Base-by-base conservation (phyloP, 2,888 invertebrate genomes). In the Leptinotarsa tumamoca region DNA sequence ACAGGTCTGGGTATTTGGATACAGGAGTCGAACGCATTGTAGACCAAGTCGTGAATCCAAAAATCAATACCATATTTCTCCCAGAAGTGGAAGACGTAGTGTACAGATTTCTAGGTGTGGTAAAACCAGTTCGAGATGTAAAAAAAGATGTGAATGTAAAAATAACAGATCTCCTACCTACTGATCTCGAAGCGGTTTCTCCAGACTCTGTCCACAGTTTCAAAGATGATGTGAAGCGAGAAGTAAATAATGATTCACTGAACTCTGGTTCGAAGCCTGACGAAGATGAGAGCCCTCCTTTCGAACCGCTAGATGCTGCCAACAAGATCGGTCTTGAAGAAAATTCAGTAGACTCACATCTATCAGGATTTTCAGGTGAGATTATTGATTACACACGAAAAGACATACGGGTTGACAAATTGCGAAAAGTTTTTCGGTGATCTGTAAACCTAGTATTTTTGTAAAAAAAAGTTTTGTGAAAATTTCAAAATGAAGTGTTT, bases 21-120 rank as follows among this genome's bases (percentile, higher is more conserved):
- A 94, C 94, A 81, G 98, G 98, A 13, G 96, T 98, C 3, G 97
- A 98, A 87, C 92, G 97, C 80, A 97, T 98, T 79, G 97, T 98
- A 0, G 97, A 98, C 86, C 98, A 98, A 90, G 97, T 98, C 0
- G 96, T 98, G 0, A 96, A 97, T 88, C 96, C 97, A 0, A 98
- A 98, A 90, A 95, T 98, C 10, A 93, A 94, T 79, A 92, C 95
- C 3, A 93, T 96, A 15, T 96, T 98, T 87, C 94, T 95, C 85
- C 96, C 97, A 0, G 94, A 95, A 90, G 95, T 98, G 13, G 96
- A 97, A 88, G 95, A 96, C 83, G 93, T 96, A 18, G 95, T 97
- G 0, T 97, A 96, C 86, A 95, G 94, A 87, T 95, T 93, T 87
- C 89, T 98, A 66, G 96, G 96, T 0, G 92, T 97, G 69, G 92